phyloP scores from a whole-genome alignment of 2,797 vertebrate species.

The Coccyzus lansbergi region DNA sequence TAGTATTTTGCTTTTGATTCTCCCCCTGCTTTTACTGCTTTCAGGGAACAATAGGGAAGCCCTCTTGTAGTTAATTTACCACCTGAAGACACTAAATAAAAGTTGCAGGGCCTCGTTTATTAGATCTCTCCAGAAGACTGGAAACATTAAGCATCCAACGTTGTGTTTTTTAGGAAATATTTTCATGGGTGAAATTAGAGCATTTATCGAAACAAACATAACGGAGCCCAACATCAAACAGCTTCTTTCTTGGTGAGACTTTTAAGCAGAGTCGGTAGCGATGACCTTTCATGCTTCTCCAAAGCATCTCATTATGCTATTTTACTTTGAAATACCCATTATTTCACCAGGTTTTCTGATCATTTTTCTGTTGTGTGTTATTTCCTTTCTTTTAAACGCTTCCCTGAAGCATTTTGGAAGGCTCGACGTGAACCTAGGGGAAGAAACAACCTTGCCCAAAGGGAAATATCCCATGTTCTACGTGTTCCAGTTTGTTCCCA shows the following conservation, averaged over 20 bases:
- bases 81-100: conserved; percentile 44
- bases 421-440: background rate
- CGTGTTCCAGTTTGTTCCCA: background rate
- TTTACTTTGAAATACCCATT: background rate
- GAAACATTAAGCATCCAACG: conserved; percentile 6
- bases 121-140: background rate
- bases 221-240: background rate
- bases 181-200: conserved; percentile 1
- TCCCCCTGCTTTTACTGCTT: conserved; percentile 18
- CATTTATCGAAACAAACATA: conserved; percentile 28
- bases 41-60: conserved; percentile 44
- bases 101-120: conserved; percentile 19
- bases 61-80: conserved; percentile 54
- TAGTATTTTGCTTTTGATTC: conserved; percentile 10
- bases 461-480: rapidly evolving
- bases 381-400: background rate
- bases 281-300: background rate
- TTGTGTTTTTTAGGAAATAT: conserved; percentile 32
- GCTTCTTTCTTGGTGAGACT: background rate
- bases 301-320: background rate
- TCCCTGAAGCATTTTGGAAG: background rate
- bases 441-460: background rate
- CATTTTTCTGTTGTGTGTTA: background rate
- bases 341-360: background rate
- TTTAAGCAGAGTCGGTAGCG: background rate